phyloP scores from a whole-genome alignment of 2,113 vertebrate species.

The Nesogale talazaci region DNA sequence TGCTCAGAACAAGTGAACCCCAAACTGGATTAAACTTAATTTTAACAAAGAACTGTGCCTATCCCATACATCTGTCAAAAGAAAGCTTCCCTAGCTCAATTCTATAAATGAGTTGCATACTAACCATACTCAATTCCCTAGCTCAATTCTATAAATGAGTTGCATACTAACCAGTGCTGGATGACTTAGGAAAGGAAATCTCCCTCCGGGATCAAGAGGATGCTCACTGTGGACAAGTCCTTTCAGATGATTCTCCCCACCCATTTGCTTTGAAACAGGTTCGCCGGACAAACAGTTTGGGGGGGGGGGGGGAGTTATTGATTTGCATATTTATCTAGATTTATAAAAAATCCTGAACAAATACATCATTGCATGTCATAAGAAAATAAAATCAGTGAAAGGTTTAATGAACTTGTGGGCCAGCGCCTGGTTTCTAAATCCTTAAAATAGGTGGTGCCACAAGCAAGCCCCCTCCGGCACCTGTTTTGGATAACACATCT shows the following conservation, averaged over 20 bases:
- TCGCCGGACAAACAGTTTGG: constrained; percentile 7
- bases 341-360: constrained; percentile 26
- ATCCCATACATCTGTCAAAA: neutral
- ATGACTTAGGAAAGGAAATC: constrained; percentile 16
- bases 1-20: constrained; percentile 2
- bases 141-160: neutral
- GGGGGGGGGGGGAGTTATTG: neutral
- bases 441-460: neutral
- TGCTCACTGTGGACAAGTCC: neutral
- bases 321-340: neutral
- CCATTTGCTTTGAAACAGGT: neutral
- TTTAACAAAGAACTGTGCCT: constrained; percentile 33
- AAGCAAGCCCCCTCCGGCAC: neutral
- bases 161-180: neutral
- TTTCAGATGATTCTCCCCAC: neutral
- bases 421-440: neutral
- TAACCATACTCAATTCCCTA: constrained; percentile 13
- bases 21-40: neutral
- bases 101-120: neutral
- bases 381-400: neutral
- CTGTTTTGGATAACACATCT: neutral
- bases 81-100: constrained; percentile 37
- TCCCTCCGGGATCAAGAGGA: neutral
- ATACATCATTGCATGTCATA: neutral
- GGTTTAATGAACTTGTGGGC: neutral